A percentile compares a stretch with the other conserved stretches of the same genome.
Evolutionary conservation across 2,888 invertebrate genomes (phyloP).

Genomic region (Malachius bipustulatus): DNA sequence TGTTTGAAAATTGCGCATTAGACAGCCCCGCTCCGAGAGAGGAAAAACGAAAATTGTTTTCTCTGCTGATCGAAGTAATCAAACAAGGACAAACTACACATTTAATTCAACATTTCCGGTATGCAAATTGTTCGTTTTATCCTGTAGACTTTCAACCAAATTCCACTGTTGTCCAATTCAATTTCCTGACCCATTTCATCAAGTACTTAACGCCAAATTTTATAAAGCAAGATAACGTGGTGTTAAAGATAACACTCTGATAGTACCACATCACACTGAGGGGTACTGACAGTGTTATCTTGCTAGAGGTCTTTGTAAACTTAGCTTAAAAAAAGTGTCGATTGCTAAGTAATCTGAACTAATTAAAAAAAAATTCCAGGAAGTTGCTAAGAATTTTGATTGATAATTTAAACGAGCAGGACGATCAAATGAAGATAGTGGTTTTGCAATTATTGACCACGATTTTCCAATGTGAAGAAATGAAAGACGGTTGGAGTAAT

Average conservation of each 20-base stretch:
- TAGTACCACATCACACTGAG: no score
- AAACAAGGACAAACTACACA: constrained; percentile 40
- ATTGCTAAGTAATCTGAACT: no score
- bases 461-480: constrained; percentile 66
- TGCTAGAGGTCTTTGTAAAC: no score
- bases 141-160: constrained; percentile 10
- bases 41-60: constrained; percentile 33
- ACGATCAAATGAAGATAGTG: constrained; percentile 53
- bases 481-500: constrained; percentile 68
- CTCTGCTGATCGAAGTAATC: constrained; percentile 38
- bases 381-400: constrained; percentile 65
- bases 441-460: constrained; percentile 74
- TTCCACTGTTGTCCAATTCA: constrained; percentile 6
- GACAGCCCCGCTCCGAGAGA: constrained; percentile 30
- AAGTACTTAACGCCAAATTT: no score
- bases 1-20: constrained; percentile 31
- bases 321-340: no score
- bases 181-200: no score
- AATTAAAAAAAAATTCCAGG: no score
- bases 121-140: constrained; percentile 20
- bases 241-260: no score
- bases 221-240: no score
- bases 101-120: constrained; percentile 41
- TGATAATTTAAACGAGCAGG: constrained; percentile 52
- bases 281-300: no score